Evolutionary conservation across 2,797 vertebrate genomes (phyloP).

Genomic region (Distichodus sexfasciatus): DNA sequence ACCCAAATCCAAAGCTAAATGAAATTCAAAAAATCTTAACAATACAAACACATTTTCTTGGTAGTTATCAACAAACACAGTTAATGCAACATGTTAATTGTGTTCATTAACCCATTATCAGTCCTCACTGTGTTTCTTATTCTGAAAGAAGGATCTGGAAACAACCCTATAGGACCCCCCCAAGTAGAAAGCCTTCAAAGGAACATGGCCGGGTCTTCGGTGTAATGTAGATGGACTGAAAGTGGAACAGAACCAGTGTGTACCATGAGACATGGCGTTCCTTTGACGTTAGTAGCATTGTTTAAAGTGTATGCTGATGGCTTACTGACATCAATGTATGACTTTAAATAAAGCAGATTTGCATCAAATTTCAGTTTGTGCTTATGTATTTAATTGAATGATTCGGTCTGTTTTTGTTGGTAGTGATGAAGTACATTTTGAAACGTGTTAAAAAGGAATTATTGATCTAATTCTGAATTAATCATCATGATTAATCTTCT

Average conservation of each 20-base stretch:
- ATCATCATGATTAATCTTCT: too few relatives aligned
- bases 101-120: not conserved
- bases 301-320: slow-evolving; percentile 38
- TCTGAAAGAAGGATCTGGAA: not conserved
- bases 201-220: slow-evolving; percentile 21
- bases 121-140: not conserved
- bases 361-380: slow-evolving; percentile 42
- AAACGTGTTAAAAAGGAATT: too few relatives aligned
- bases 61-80: too few relatives aligned
- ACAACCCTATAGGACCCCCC: slow-evolving; percentile 33
- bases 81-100: too few relatives aligned
- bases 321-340: slow-evolving; percentile 37
- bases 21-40: too few relatives aligned
- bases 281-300: slow-evolving; percentile 63
- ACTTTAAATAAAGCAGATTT: slow-evolving; percentile 60
- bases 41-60: too few relatives aligned
- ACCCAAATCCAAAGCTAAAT: too few relatives aligned
- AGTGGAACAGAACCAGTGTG: slow-evolving; percentile 45
- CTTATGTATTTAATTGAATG: not conserved
- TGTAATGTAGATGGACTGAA: slow-evolving; percentile 12
- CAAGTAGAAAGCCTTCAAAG: slow-evolving; percentile 63
- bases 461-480: too few relatives aligned
- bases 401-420: not conserved
- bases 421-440: too few relatives aligned
- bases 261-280: slow-evolving; percentile 26